phyloP scores from a whole-genome alignment of 2,888 invertebrate genomes.

The Stenoptilia bipunctidactyla region DNA sequence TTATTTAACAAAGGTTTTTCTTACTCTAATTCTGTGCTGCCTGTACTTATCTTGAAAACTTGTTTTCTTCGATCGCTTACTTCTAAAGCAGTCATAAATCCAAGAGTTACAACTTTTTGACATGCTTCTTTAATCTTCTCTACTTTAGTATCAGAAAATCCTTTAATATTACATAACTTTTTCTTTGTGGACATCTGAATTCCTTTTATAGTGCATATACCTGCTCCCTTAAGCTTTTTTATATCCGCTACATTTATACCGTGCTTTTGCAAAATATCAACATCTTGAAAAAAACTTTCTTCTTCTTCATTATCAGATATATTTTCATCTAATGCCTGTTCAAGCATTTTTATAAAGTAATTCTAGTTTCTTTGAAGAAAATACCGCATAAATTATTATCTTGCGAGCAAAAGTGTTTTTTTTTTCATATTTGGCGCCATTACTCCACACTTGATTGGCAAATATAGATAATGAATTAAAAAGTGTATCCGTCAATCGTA shows the following conservation, averaged over 20 bases:
- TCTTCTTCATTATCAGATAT: conserved; percentile 72
- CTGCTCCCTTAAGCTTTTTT: conserved; percentile 80
- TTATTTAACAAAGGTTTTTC: conserved; percentile 18
- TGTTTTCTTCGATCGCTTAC: conserved; percentile 79
- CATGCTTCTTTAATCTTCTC: conserved; percentile 85
- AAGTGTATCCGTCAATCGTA: conserved; percentile 31
- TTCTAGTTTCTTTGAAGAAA: too few relatives aligned
- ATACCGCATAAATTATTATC: too few relatives aligned
- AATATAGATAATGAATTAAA: too few relatives aligned
- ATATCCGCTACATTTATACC: conserved; percentile 81
- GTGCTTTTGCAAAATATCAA: conserved; percentile 74
- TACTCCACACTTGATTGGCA: too few relatives aligned
- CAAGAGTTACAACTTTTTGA: conserved; percentile 73
- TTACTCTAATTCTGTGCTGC: conserved; percentile 80
- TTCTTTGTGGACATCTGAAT: conserved; percentile 84
- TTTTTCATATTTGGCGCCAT: too few relatives aligned
- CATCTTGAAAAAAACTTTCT: conserved; percentile 81
- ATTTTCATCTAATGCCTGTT: conserved; percentile 52
- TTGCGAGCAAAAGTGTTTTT: too few relatives aligned
- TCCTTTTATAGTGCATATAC: conserved; percentile 86
- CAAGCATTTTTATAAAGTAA: conserved; percentile 48
- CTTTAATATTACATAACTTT: conserved; percentile 79
- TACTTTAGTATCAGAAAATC: conserved; percentile 82
- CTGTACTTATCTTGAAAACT: conserved; percentile 79
- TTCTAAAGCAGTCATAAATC: conserved; percentile 82